Evolutionary conservation across 37 sponge, comb jelly and placozoan genomes (phyloP).

Genomic region (Bolinopsis microptera): DNA sequence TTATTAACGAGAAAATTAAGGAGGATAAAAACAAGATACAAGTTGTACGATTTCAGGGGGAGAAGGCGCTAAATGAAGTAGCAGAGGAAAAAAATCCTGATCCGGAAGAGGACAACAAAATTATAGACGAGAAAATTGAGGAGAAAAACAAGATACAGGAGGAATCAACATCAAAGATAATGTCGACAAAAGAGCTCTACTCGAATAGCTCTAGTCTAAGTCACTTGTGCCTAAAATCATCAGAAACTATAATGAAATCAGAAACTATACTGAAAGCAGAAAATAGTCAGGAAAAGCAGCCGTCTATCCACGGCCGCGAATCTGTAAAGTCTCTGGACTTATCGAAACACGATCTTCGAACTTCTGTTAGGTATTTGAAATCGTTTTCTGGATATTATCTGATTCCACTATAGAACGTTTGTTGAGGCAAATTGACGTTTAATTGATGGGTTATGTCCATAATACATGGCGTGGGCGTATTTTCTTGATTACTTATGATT

Average conservation of each 20-base stretch:
- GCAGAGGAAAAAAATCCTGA: too few species aligned
- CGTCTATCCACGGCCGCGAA: not conserved
- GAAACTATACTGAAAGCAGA: not conserved
- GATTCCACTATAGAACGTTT: too few species aligned
- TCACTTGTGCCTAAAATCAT: not conserved
- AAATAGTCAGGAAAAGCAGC: not conserved
- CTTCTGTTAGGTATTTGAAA: not conserved
- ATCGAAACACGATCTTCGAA: not conserved
- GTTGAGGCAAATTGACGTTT: too few species aligned
- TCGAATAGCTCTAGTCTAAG: not conserved
- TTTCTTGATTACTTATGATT: too few species aligned
- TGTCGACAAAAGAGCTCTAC: not conserved
- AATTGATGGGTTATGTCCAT: too few species aligned
- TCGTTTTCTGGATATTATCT: not conserved
- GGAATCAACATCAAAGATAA: not conserved
- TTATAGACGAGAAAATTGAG: too few species aligned
- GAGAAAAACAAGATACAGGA: not conserved
- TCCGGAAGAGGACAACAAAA: too few species aligned
- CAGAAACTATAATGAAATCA: not conserved
- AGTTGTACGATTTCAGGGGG: too few species aligned
- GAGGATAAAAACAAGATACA: too few species aligned
- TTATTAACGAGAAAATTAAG: too few species aligned
- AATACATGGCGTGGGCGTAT: too few species aligned
- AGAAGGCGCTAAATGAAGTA: too few species aligned
- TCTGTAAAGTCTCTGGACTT: not conserved